These are phyloP conservation scores for Pogonophryne albipinna DNA, from an alignment of 2,797 vertebrate species.

Conservation along the genomic window DNA sequence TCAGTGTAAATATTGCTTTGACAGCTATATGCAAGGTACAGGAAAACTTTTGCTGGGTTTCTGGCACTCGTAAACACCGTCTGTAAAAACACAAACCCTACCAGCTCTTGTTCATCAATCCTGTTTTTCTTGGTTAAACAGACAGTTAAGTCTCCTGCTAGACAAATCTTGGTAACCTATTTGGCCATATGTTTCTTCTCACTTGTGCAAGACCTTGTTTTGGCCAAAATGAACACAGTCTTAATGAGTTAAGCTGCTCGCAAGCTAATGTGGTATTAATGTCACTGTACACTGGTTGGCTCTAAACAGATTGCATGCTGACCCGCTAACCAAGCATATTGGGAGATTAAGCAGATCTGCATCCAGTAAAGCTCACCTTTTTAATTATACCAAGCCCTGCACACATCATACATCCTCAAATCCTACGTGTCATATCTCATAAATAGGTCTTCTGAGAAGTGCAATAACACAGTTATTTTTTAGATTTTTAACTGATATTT, in stretches of 20 bases:
- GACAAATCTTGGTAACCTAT: constrained; percentile 45
- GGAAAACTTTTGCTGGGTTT: background rate
- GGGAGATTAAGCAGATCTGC: constrained; percentile 67
- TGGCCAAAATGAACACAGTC: constrained; percentile 38
- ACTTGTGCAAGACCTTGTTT: constrained; percentile 43
- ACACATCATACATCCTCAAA: constrained; percentile 44
- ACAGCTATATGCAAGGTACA: background rate
- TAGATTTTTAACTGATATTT: background rate
- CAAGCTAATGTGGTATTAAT: constrained; percentile 56
- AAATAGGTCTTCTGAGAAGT: background rate
- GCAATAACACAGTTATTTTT: background rate
- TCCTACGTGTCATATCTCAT: background rate
- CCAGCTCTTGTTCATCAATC: constrained; percentile 3
- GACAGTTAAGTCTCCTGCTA: constrained; percentile 31
- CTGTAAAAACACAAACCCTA: background rate
- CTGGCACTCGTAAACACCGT: background rate
- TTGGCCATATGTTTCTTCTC: constrained; percentile 46
- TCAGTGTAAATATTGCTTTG: constrained; percentile 15
- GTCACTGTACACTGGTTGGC: constrained; percentile 33
- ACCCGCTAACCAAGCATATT: constrained; percentile 74
- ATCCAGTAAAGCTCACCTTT: constrained; percentile 66
- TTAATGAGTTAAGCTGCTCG: constrained; percentile 55
- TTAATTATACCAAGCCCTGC: constrained; percentile 50
- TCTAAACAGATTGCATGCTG: constrained; percentile 62
- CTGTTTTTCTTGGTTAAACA: constrained; percentile 28